These are phyloP conservation scores for Eudorcas thomsonii DNA, from an alignment of 2,113 vertebrate genomes.

Conservation along the genomic window DNA sequence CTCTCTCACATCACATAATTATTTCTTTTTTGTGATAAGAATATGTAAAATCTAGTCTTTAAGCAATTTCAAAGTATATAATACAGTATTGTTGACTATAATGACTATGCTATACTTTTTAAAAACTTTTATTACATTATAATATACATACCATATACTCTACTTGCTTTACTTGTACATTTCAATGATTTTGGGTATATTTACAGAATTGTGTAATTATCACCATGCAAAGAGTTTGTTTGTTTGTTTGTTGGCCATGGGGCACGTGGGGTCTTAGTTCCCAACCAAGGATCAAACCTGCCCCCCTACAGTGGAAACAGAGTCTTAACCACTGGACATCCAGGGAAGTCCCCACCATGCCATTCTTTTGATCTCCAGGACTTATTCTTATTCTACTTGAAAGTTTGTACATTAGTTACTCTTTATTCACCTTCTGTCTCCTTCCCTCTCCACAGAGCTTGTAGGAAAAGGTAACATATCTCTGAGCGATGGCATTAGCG, in stretches of 20 bases:
- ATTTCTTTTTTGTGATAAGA: neutral
- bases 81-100: neutral
- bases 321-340: neutral
- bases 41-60: neutral
- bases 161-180: neutral
- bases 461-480: neutral
- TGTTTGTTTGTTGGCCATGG: neutral
- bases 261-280: neutral
- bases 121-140: neutral
- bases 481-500: neutral
- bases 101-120: neutral
- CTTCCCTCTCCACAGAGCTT: neutral
- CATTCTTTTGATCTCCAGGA: neutral
- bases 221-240: neutral
- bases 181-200: neutral
- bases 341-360: neutral
- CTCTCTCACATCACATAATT: neutral
- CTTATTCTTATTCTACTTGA: neutral
- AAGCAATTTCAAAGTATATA: neutral
- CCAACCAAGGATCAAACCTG: neutral
- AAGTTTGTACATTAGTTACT: neutral
- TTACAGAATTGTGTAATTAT: neutral
- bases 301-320: neutral
- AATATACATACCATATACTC: neutral
- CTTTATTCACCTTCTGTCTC: neutral